These are phyloP conservation scores for Coelinius sp. DNA, from an alignment of 2,888 invertebrate species.

Conservation along the genomic window DNA sequence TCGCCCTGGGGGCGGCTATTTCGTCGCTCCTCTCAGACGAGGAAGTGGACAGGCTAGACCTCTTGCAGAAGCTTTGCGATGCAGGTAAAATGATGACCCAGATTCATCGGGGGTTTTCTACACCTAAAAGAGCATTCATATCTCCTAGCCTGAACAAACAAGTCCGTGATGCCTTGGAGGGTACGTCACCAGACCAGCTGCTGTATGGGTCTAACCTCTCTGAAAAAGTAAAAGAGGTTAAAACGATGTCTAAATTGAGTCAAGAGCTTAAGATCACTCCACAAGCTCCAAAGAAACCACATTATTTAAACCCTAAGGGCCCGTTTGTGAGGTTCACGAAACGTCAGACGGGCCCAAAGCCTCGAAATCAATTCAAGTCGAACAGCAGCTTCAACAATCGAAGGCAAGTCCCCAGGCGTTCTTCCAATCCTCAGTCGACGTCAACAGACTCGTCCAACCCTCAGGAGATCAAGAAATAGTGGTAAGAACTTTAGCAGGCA, in stretches of 20 bases:
- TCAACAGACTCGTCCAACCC: neutral
- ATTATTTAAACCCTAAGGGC: neutral
- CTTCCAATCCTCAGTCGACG: neutral
- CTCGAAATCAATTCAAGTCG: neutral
- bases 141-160: neutral
- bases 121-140: constrained; percentile 17
- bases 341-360: neutral
- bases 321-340: neutral
- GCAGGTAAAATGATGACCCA: constrained; percentile 23
- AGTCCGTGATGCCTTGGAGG: no score
- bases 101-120: constrained; percentile 17
- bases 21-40: constrained; percentile 20
- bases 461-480: neutral
- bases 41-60: constrained; percentile 13
- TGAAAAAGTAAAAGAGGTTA: no score
- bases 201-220: no score
- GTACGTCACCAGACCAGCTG: no score
- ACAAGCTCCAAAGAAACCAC: no score
- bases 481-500: neutral
- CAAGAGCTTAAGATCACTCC: no score
- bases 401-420: no score
- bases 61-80: constrained; percentile 15
- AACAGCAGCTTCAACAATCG: neutral
- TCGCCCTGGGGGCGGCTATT: constrained; percentile 18
- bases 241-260: no score